Conservation (phyloP, 2,113 vertebrate species). For the Montifringilla adamsi region DNA sequence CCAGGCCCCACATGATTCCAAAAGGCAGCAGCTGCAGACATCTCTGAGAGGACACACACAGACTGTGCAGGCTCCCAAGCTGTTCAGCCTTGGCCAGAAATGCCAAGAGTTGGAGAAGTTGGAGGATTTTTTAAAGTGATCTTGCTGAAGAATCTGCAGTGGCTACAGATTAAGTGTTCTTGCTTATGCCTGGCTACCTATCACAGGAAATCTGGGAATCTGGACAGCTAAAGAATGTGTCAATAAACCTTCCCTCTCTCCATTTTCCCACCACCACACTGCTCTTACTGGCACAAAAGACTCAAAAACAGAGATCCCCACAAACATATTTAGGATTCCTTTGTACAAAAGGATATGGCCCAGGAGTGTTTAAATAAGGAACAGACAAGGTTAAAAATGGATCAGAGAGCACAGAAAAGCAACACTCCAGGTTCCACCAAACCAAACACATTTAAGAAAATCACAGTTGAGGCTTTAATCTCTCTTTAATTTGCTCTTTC, state of each 20-base stretch:
- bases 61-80: not conserved
- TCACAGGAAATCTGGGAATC: not conserved
- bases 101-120: not conserved
- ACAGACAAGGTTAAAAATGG: not conserved
- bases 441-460: not conserved
- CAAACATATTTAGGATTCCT: not conserved
- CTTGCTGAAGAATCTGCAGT: not conserved
- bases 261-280: not conserved
- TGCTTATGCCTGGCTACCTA: not conserved
- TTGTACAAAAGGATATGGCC: not conserved
- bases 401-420: not conserved
- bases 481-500: not conserved
- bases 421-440: not conserved
- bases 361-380: not conserved
- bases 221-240: not conserved
- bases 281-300: not conserved
- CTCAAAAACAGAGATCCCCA: not conserved
- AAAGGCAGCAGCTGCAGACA: not conserved
- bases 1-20: not conserved
- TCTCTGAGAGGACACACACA: not conserved
- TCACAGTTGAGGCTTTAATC: not conserved
- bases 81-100: not conserved
- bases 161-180: not conserved
- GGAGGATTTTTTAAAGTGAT: not conserved
- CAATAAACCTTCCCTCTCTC: not conserved